Percentiles rank a stretch among this genome's conserved stretches.
Evolutionary conservation across 2,888 invertebrate genomes (phyloP).

Genomic region (Apamea epomidion): DNA sequence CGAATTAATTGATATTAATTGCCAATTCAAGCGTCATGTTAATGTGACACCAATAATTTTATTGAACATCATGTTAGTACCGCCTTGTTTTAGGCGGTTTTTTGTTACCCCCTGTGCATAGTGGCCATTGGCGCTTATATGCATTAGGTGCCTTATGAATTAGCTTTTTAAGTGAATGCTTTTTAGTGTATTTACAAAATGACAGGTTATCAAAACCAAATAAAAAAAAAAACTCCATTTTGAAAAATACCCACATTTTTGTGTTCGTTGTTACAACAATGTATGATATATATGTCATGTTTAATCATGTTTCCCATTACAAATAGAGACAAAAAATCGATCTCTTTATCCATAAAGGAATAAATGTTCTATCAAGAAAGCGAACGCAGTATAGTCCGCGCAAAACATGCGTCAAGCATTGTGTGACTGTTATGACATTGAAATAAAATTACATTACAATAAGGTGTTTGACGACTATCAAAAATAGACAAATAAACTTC

Average conservation of each 20-base stretch:
- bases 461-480: neutral
- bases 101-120: constrained; percentile 10
- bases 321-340: neutral
- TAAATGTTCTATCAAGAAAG: constrained; percentile 23
- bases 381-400: neutral
- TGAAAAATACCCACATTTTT: constrained; percentile 9
- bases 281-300: constrained; percentile 15
- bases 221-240: neutral
- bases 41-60: constrained; percentile 29
- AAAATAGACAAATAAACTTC: neutral
- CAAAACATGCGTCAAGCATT: neutral
- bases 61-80: constrained; percentile 45
- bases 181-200: constrained; percentile 46
- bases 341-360: neutral
- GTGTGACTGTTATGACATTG: neutral
- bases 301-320: constrained; percentile 2
- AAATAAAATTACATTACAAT: constrained; percentile 1
- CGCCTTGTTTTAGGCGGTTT: constrained; percentile 2
- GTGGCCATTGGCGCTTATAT: constrained; percentile 13
- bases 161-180: constrained; percentile 7
- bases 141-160: constrained; percentile 10
- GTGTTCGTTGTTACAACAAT: constrained; percentile 19
- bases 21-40: constrained; percentile 57
- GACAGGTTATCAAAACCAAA: neutral
- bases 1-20: constrained; percentile 49